Percentiles rank a stretch among this genome's conserved stretches.
These are phyloP conservation scores for Poecile atricapillus DNA, from an alignment of 2,113 vertebrate species.

Conservation along the genomic window DNA sequence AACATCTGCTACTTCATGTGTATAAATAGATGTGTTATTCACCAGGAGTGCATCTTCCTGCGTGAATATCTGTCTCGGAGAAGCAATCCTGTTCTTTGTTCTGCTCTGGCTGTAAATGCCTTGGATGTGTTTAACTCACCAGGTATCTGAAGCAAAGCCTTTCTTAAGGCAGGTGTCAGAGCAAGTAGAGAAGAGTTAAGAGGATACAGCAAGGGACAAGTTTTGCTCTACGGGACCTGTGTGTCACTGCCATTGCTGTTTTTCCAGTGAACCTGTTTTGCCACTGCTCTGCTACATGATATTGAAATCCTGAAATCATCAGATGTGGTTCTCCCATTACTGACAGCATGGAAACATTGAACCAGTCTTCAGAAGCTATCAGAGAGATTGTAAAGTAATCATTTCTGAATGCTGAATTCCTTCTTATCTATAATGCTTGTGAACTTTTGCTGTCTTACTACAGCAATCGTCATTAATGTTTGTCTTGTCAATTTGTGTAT, in stretches of 20 bases:
- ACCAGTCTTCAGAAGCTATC: neutral
- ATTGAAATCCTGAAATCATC: neutral
- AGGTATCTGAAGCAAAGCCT: neutral
- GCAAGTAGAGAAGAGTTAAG: neutral
- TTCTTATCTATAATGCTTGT: neutral
- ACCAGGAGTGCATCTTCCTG: neutral
- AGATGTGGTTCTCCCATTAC: neutral
- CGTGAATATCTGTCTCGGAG: neutral
- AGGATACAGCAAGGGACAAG: neutral
- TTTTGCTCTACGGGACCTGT: neutral
- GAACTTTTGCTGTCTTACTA: neutral
- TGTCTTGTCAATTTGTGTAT: neutral
- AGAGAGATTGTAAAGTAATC: neutral
- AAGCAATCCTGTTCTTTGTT: neutral
- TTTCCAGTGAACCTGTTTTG: slow-evolving; percentile 13
- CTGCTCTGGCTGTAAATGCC: neutral
- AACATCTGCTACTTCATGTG: neutral
- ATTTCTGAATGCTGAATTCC: neutral
- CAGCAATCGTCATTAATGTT: neutral
- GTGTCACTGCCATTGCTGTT: neutral
- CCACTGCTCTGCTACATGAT: neutral
- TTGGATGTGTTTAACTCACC: neutral
- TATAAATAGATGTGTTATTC: neutral
- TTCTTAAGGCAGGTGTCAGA: neutral
- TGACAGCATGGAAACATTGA: neutral